Evolutionary conservation across 2,113 vertebrate species (phyloP), one percentile per base, ranked within the genome.

Genomic region (Sylvietta virens): DNA sequence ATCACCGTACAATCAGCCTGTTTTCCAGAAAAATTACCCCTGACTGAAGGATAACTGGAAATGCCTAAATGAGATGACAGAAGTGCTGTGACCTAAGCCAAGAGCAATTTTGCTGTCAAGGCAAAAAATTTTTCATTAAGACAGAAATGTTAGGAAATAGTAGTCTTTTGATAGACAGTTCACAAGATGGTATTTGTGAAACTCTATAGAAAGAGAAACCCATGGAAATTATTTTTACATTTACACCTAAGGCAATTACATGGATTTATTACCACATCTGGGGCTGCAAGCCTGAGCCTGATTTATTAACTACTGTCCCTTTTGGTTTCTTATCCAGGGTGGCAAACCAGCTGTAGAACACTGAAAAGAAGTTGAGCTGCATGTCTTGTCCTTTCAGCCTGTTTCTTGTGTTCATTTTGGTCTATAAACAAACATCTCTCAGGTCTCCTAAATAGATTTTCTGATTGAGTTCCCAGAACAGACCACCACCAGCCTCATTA

Each of bases 401-500:
- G 30, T 54, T 93, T 84, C 88, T 86, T 90, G 56, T 88, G 64
- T 67, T 96, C 58, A 27, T 82, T 90, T 90, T 78, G 77, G 23
- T 88, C 51, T 90, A 51, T 67, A 88, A 97, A 95, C 96, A 96
- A 95, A 81, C 48, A 86, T 53, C 79, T 96, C 79, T 88, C 94
- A 88, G 60, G 79, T 96, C 72, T 93, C 64, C 71, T 90, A 96
- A 95, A 73, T 53, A 84, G 92, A 74, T 90, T 90, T 94, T 86
- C 92, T 83, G 72, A 93, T 67, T 4, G 21, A 48, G 60, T 88
- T 94, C 72, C 79, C 82, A 90, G 85, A 93, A 94, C 79, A 90
- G 93, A 92, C 86, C 86, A 90, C 94, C 90, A 86, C 67, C 79
- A 74, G 80, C 58, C 85, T 96, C 90, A 90, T 97, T 96, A 95